A percentile compares a stretch with the other conserved stretches of the same genome.
Conservation (phyloP, 2,888 invertebrate genomes). For the Microdon myrmicae region DNA sequence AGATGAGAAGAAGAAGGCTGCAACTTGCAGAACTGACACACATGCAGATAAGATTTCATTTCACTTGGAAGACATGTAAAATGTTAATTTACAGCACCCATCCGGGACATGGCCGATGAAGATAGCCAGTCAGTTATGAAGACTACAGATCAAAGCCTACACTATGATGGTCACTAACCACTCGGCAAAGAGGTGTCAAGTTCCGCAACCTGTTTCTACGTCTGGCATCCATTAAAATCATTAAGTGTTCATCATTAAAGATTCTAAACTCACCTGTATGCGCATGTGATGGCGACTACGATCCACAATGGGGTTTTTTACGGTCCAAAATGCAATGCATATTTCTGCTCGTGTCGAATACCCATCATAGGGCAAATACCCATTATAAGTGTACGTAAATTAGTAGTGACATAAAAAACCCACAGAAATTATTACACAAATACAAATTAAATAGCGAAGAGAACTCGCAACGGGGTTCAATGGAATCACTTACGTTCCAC, state of each 20-base stretch:
- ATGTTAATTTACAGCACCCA: conserved; percentile 22
- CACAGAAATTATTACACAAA: background rate
- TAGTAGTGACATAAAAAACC: conserved; percentile 40
- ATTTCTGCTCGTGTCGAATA: conserved; percentile 9
- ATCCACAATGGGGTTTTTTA: conserved; percentile 28
- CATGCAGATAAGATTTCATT: conserved; percentile 38
- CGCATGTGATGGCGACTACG: background rate
- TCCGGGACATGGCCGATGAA: conserved; percentile 15
- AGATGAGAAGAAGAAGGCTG: too few species aligned
- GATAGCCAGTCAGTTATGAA: conserved; percentile 20
- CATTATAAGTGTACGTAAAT: too few species aligned
- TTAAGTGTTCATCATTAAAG: conserved; percentile 48
- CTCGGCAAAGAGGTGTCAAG: conserved; percentile 10
- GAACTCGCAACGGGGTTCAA: conserved; percentile 31
- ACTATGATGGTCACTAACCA: conserved; percentile 3
- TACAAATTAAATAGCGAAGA: conserved; percentile 4
- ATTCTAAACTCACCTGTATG: conserved; percentile 23
- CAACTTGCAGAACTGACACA: too few species aligned
- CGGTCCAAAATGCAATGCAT: conserved; percentile 32
- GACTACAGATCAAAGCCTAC: conserved; percentile 32
- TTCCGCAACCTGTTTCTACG: conserved; percentile 36
- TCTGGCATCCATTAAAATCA: conserved; percentile 48
- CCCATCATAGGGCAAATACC: too few species aligned
- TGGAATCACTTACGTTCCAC: conserved; percentile 34
- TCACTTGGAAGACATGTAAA: conserved; percentile 11